These are phyloP conservation scores for Sylvietta virens DNA, from an alignment of 2,113 vertebrate species.

Conservation along the genomic window DNA sequence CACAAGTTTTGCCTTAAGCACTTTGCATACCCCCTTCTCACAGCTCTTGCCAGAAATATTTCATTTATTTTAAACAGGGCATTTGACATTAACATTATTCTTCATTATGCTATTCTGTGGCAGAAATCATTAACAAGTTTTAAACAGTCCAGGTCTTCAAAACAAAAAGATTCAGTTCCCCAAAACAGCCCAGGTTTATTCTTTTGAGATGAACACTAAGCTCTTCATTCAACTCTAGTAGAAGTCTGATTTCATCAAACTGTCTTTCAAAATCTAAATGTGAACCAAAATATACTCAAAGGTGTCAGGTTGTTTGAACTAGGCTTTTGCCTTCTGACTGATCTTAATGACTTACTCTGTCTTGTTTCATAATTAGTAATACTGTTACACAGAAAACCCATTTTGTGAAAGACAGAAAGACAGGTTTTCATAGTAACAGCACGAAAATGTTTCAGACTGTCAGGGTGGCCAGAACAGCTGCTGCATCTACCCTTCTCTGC, in stretches of 20 bases:
- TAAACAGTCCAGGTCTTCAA: neutral
- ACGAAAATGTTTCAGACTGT: neutral
- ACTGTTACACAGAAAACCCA: neutral
- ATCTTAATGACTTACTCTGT: neutral
- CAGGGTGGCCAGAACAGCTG: neutral
- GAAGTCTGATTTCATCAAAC: neutral
- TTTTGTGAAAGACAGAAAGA: neutral
- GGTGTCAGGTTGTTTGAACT: neutral
- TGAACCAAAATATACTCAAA: neutral
- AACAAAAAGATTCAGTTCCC: neutral
- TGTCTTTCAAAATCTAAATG: neutral
- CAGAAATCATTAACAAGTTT: neutral
- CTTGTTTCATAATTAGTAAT: neutral
- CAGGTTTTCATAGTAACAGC: neutral
- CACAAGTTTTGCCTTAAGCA: neutral
- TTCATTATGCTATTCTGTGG: neutral
- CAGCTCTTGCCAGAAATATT: neutral
- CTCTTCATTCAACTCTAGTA: neutral
- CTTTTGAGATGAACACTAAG: neutral
- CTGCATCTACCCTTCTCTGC: neutral
- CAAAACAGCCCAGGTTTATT: neutral
- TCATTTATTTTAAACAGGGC: neutral
- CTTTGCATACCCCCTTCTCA: neutral
- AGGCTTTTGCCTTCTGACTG: neutral
- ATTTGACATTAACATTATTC: neutral